These are phyloP conservation scores for Odontocolon sp. DNA, from an alignment of 2,888 invertebrate species.

Conservation along the genomic window DNA sequence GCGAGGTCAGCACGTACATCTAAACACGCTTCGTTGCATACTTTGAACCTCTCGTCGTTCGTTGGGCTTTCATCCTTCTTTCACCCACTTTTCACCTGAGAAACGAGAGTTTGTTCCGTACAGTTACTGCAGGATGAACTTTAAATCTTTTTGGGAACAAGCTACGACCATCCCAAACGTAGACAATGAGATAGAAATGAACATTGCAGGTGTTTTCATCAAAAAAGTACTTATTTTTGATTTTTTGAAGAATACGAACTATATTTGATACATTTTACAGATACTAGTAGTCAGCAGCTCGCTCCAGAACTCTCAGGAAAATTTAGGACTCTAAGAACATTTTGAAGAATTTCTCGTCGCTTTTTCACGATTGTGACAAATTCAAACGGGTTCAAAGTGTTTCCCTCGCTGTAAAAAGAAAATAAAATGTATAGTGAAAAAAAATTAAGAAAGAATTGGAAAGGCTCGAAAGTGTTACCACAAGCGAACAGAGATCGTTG, in stretches of 20 bases:
- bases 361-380: background rate
- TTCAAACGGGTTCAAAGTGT: background rate
- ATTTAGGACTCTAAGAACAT: no score
- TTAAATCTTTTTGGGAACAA: no score
- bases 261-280: no score
- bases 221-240: no score
- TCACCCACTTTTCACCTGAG: conserved; percentile 5
- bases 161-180: no score
- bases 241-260: no score
- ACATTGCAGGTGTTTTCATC: no score
- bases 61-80: background rate
- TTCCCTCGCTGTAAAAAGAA: background rate
- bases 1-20: background rate
- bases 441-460: conserved; percentile 30
- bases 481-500: conserved; percentile 64
- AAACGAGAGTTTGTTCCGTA: conserved; percentile 14
- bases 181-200: no score
- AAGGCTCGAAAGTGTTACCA: conserved; percentile 44
- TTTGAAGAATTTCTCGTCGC: background rate
- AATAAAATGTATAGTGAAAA: background rate
- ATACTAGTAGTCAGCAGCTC: no score
- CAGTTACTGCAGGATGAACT: background rate
- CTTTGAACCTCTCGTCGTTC: background rate
- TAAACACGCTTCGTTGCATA: background rate
- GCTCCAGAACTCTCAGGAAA: no score